Conservation (phyloP, 2,113 vertebrate genomes). For the Eudyptes chrysolophus region DNA sequence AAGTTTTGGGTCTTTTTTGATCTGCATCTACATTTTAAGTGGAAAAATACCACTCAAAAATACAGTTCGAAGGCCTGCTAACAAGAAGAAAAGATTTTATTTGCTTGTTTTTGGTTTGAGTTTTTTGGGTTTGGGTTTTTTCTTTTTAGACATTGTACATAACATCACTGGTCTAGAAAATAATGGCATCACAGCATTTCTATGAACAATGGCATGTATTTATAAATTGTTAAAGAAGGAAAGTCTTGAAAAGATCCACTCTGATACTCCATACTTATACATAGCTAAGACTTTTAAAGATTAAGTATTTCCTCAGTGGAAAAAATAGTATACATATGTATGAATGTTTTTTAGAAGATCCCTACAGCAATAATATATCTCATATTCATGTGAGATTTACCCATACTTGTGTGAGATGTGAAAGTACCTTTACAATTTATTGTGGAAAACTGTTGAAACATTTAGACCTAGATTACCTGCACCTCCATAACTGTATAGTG, state of each 20-base stretch:
- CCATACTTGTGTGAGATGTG: neutral
- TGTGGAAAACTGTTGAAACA: neutral
- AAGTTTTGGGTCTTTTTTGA: neutral
- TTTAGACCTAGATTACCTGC: neutral
- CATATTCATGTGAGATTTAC: neutral
- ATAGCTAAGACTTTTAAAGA: neutral
- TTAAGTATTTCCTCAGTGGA: neutral
- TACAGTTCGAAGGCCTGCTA: neutral
- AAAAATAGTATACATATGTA: neutral
- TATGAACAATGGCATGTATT: neutral
- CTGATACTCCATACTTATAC: neutral
- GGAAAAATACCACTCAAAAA: neutral
- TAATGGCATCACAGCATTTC: neutral
- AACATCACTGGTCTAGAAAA: neutral
- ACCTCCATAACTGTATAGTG: neutral
- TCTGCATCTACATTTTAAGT: neutral
- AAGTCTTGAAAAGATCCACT: neutral
- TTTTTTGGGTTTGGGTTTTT: too few relatives aligned
- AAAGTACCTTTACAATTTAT: neutral
- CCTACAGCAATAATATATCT: neutral
- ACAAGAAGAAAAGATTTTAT: neutral
- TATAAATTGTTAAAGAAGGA: neutral
- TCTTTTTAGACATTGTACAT: neutral
- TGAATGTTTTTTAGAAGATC: neutral
- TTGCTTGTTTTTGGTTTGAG: neutral